phyloP scores from a whole-genome alignment of 2,888 invertebrate genomes.

The Platycheirus rosarum region DNA sequence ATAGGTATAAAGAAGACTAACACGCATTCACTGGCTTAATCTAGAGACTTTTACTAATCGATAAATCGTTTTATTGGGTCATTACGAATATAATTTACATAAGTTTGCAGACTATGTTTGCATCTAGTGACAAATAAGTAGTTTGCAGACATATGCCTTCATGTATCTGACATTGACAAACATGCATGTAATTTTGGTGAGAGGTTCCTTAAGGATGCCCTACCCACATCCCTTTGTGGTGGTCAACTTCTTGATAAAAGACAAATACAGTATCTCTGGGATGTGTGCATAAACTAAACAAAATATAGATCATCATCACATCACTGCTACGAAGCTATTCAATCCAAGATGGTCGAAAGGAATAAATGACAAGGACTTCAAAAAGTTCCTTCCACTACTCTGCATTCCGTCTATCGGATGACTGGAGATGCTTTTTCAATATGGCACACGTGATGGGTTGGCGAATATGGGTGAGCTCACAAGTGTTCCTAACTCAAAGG shows the following conservation, averaged over 20 bases:
- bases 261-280: neutral
- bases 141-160: neutral
- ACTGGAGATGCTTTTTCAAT: neutral
- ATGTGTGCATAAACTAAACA: conserved; percentile 13
- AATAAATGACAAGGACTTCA: conserved; percentile 4
- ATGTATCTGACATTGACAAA: neutral
- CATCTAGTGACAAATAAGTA: too few relatives aligned
- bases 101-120: too few relatives aligned
- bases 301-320: conserved; percentile 18
- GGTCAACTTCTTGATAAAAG: neutral
- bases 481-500: conserved; percentile 50
- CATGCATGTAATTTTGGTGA: neutral
- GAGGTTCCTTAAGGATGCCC: too few relatives aligned
- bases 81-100: too few relatives aligned
- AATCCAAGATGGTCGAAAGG: neutral
- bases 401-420: conserved; percentile 8
- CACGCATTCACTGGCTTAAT: too few relatives aligned
- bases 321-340: conserved; percentile 8
- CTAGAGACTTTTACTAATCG: too few relatives aligned
- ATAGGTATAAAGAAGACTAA: too few relatives aligned
- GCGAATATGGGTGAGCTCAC: conserved; percentile 3
- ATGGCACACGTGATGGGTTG: neutral
- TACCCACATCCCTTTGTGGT: conserved; percentile 1
- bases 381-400: too few relatives aligned
- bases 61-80: too few relatives aligned